Conservation (phyloP, 2,113 vertebrate species). For the Pampusana beccarii region DNA sequence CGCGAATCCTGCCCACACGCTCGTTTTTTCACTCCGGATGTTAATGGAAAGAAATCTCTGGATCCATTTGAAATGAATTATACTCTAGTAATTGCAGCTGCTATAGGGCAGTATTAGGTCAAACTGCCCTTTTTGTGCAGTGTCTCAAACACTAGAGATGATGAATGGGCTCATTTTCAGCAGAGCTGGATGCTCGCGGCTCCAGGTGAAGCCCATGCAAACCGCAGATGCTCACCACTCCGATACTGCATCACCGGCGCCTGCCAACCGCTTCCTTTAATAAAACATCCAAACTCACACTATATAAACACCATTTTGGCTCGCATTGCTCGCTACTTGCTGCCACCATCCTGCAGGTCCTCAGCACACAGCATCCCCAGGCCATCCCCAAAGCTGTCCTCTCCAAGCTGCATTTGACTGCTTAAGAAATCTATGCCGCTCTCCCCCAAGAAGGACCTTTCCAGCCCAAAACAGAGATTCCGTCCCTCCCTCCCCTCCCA, state of each 20-base stretch:
- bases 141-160: slow-evolving; percentile 14
- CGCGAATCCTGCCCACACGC: background rate
- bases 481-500: background rate
- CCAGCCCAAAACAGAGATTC: background rate
- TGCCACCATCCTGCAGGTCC: background rate
- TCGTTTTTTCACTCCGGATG: background rate
- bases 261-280: background rate
- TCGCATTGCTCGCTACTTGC: background rate
- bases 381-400: background rate
- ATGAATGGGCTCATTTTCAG: slow-evolving; percentile 60
- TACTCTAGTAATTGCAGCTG: slow-evolving; percentile 51
- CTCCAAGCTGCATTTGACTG: background rate
- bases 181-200: background rate
- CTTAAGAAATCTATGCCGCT: background rate
- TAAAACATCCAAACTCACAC: background rate
- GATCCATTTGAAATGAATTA: slow-evolving; percentile 62
- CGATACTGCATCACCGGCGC: rapidly evolving
- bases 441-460: background rate
- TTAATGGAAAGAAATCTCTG: slow-evolving; percentile 42
- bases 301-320: background rate
- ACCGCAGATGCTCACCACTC: background rate
- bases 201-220: slow-evolving; percentile 39
- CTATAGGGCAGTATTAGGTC: slow-evolving; percentile 56
- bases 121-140: slow-evolving; percentile 57
- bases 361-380: background rate